Evolutionary conservation across 1,140 invertebrate species (phyloP).

Genomic region (Globodera ellingtonae): DNA sequence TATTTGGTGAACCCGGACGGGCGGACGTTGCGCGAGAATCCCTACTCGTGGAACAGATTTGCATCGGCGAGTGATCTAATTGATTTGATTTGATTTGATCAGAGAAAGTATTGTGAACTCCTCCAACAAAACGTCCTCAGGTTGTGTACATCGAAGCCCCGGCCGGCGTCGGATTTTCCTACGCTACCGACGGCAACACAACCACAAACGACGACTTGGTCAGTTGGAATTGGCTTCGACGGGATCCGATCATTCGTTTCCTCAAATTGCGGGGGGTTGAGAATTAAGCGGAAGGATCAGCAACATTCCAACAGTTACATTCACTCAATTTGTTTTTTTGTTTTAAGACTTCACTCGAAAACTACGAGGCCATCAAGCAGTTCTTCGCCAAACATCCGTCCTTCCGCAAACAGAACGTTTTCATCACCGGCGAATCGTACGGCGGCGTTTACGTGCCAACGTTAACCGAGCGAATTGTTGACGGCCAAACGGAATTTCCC

Average conservation of each 20-base stretch:
- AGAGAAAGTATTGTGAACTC: too few species aligned
- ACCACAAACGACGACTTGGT: conserved; percentile 69
- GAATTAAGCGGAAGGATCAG: too few species aligned
- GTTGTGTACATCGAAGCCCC: conserved; percentile 73
- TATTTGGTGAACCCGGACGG: conserved; percentile 66
- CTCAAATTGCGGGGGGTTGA: too few species aligned
- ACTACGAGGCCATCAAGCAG: conserved; percentile 68
- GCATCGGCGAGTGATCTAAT: conserved; percentile 7
- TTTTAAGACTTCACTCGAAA: conserved; percentile 66
- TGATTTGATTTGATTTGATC: too few species aligned
- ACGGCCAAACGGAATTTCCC: conserved; percentile 63
- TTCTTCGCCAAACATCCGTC: conserved; percentile 70
- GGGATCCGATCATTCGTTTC: too few species aligned
- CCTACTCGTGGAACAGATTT: conserved; percentile 68
- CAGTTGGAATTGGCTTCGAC: background rate
- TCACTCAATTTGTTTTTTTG: conserved; percentile 13
- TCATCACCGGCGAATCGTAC: conserved; percentile 69
- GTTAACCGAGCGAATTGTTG: conserved; percentile 68
- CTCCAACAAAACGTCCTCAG: background rate
- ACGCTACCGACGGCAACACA: conserved; percentile 68
- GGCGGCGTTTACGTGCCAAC: conserved; percentile 68
- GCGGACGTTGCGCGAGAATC: conserved; percentile 31
- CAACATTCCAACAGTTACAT: background rate
- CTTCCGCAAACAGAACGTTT: conserved; percentile 67
- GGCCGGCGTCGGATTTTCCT: conserved; percentile 70